Conservation (phyloP, 2,113 vertebrate genomes). For the Oncorhynchus nerka region DNA sequence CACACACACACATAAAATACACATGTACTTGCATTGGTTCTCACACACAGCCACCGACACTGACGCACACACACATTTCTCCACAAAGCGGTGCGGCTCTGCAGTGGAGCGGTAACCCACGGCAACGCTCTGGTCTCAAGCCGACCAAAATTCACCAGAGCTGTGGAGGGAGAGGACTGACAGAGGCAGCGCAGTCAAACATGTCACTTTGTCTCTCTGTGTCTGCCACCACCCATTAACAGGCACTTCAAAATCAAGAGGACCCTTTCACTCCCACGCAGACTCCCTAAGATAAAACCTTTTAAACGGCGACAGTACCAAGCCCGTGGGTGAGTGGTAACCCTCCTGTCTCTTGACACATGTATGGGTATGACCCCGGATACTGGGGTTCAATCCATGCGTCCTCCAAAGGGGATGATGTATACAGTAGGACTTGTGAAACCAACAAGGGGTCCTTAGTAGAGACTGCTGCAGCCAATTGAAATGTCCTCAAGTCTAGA, state of each 20-base stretch:
- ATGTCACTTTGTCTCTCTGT: neutral
- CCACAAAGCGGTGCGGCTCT: conserved; percentile 19
- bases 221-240: neutral
- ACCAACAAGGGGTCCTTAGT: too few species aligned
- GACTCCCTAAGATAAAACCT: neutral
- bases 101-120: conserved; percentile 43
- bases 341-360: too few species aligned
- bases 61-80: conserved; percentile 6
- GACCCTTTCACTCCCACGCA: conserved; percentile 1
- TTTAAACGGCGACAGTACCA: neutral
- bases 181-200: neutral
- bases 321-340: too few species aligned
- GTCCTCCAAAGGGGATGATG: too few species aligned
- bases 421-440: too few species aligned
- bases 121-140: conserved; percentile 37
- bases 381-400: neutral
- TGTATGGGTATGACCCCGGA: neutral
- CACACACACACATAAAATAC: neutral
- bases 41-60: neutral
- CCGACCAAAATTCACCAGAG: neutral
- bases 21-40: neutral
- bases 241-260: neutral
- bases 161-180: conserved; percentile 1
- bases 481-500: too few species aligned
- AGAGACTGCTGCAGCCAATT: too few species aligned